Base-by-base conservation (phyloP, 1,140 invertebrate species). In the Nasonia giraulti region DNA sequence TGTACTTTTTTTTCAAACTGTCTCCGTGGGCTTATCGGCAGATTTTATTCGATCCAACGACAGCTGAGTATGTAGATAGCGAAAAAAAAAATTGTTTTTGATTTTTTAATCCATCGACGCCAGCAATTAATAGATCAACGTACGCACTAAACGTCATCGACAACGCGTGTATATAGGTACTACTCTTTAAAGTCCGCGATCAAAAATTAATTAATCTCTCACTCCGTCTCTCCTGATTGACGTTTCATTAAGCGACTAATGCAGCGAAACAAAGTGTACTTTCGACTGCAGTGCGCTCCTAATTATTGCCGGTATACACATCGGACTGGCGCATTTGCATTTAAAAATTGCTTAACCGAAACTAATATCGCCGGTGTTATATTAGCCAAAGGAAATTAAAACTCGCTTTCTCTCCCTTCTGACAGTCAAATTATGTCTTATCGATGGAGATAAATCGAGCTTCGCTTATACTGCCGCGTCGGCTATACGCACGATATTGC, bases 181-280 rank as follows among this genome's bases (percentile, higher is more conserved):
- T 50, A 62, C 20, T 62, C 20, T 17, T 44, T 20, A 62, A 62
- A 62, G 55, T 20, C 20, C n/a, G 17, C 55, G 55, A 62, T n/a
- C 55, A 62, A 62, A 62, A 62, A 62, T 62, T 62, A 62, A 62
- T 62, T n/a, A n/a, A n/a, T 62, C 20, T 62, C 55, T 62, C 55
- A n/a, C 20, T 17, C 5, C 17, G 6, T 55, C 50, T 50, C 47
- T 14, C 17, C 20, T 62, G 55, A 62, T 62, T 62, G 55, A 62
- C 55, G 55, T 62, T 62, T 62, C 55, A 62, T 62, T 62, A 62
- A 2, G 55, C 17, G 17, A 6, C 17, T 62, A 20, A 62, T 62
- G 55, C 20, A 20, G 55, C 55, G 55, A 62, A 62, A 62, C 55
- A 62, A 62, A 62, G 55, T n/a, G 55, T 62, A n/a, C 55, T 20